Conservation (phyloP, 2,113 vertebrate genomes). For the Rhegmatorhina hoffmannsi region DNA sequence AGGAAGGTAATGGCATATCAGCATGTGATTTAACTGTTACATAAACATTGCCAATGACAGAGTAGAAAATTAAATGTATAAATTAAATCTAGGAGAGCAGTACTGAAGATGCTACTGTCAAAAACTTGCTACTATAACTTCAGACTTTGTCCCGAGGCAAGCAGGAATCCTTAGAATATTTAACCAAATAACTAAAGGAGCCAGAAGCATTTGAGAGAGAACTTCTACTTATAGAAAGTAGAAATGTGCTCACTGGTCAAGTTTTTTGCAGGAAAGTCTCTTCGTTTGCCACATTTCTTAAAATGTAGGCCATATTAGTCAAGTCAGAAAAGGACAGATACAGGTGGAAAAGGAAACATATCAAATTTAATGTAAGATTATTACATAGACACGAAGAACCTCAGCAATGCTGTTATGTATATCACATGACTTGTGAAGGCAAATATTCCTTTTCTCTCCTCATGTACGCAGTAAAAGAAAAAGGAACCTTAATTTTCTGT, state of each 20-base stretch:
- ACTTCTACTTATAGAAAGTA: neutral
- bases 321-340: neutral
- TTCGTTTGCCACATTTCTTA: neutral
- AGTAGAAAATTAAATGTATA: neutral
- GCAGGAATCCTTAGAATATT: neutral
- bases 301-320: neutral
- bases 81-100: neutral
- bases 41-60: neutral
- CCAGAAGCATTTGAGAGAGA: neutral
- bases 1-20: neutral
- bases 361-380: neutral
- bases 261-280: neutral
- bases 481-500: neutral
- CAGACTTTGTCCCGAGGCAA: neutral
- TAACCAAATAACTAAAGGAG: neutral
- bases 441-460: neutral
- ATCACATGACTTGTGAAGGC: neutral
- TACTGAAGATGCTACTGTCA: neutral
- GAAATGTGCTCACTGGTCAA: neutral
- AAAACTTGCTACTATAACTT: neutral
- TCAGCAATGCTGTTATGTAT: neutral
- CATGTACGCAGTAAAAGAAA: neutral
- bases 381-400: neutral
- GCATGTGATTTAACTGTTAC: neutral
- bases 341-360: neutral